Evolutionary conservation across 2,888 invertebrate genomes (phyloP).

Genomic region (Chaetogeoica ovagalla): DNA sequence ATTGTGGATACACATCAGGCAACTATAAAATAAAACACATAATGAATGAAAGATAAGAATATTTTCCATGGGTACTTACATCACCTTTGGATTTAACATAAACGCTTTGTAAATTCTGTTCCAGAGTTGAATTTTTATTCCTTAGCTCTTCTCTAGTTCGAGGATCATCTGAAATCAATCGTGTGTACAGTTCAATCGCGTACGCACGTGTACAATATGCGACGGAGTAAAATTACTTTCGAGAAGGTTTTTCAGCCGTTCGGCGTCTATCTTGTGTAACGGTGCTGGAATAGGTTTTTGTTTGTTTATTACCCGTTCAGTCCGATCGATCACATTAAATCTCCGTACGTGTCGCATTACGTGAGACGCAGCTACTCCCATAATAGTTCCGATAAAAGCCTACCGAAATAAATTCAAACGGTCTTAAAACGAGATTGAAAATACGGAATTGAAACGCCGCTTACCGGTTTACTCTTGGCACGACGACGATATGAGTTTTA

Average conservation of each 20-base stretch:
- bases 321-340: constrained; percentile 36
- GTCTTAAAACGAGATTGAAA: background rate
- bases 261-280: constrained; percentile 36
- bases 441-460: background rate
- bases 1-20: constrained; percentile 20
- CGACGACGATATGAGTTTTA: no score
- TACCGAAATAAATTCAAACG: background rate
- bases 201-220: background rate
- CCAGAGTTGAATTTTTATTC: constrained; percentile 41
- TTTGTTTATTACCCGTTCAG: constrained; percentile 32
- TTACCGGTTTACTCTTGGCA: no score
- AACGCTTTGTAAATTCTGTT: constrained; percentile 38
- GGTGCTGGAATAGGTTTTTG: constrained; percentile 39
- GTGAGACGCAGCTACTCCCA: constrained; percentile 41
- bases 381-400: background rate
- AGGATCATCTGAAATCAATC: background rate
- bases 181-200: background rate
- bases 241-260: constrained; percentile 10
- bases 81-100: constrained; percentile 41
- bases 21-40: constrained; percentile 9
- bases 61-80: constrained; percentile 14
- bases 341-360: constrained; percentile 1
- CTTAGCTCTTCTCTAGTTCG: background rate
- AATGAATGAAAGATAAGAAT: background rate
- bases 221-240: background rate